Evolutionary conservation across 2,888 invertebrate genomes (phyloP).

Genomic region (Nymphalis c-album): DNA sequence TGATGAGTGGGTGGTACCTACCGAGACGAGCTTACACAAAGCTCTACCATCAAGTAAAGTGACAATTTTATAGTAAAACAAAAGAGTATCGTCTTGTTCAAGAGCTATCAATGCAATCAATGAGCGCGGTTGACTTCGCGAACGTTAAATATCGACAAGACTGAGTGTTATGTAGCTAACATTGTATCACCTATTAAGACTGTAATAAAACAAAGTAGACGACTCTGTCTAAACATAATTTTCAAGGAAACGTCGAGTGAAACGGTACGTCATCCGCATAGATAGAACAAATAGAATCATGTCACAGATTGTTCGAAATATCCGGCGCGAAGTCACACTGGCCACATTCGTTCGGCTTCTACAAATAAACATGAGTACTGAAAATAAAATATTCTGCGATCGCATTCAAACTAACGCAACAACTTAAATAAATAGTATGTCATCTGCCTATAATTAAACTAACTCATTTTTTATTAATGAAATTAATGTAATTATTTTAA

Average conservation of each 20-base stretch:
- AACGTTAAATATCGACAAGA: slow-evolving; percentile 38
- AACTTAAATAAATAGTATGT: slow-evolving; percentile 69
- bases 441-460: slow-evolving; percentile 39
- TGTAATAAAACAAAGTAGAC: slow-evolving; percentile 42
- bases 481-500: too few species aligned
- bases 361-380: slow-evolving; percentile 74
- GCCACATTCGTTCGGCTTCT: slow-evolving; percentile 52
- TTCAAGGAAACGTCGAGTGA: slow-evolving; percentile 43
- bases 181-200: slow-evolving; percentile 40
- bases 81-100: neutral
- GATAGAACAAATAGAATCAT: slow-evolving; percentile 54
- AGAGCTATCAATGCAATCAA: neutral
- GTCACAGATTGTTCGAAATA: slow-evolving; percentile 54
- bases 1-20: too few species aligned
- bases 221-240: slow-evolving; percentile 43
- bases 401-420: slow-evolving; percentile 65
- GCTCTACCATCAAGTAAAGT: too few species aligned
- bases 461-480: neutral
- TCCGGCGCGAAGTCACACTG: slow-evolving; percentile 42
- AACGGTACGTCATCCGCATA: slow-evolving; percentile 47
- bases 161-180: slow-evolving; percentile 39
- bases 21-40: too few species aligned
- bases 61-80: neutral
- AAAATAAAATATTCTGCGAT: slow-evolving; percentile 78
- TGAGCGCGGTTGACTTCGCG: neutral